phyloP scores from a whole-genome alignment of 92 coral and sea anemone genomes.

The Hydrozoanthus gracilis region DNA sequence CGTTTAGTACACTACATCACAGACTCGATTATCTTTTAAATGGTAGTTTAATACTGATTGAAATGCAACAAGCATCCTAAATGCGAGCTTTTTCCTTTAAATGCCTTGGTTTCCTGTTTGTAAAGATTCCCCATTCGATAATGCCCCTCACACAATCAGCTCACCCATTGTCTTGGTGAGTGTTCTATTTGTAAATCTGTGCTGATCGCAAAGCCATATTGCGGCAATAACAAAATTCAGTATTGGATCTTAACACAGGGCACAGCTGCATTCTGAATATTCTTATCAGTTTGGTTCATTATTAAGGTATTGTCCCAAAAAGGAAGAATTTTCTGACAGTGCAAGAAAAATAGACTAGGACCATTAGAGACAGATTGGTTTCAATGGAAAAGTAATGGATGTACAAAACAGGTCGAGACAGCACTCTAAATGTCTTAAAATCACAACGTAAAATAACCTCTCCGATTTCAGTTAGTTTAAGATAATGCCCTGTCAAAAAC shows the following conservation, averaged over 20 bases:
- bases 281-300: slow-evolving; percentile 60
- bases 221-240: slow-evolving; percentile 62
- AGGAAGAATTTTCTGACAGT: slow-evolving; percentile 25
- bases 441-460: slow-evolving; percentile 92
- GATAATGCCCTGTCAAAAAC: slow-evolving; percentile 95
- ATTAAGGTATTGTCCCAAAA: slow-evolving; percentile 42
- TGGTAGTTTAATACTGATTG: slow-evolving; percentile 80
- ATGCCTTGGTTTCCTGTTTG: slow-evolving; percentile 95
- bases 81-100: slow-evolving; percentile 77
- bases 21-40: background rate
- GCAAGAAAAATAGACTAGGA: slow-evolving; percentile 32
- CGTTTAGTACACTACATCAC: slow-evolving; percentile 75
- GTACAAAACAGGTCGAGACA: slow-evolving; percentile 55
- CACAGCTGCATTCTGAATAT: slow-evolving; percentile 57
- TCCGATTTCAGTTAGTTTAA: slow-evolving; percentile 87
- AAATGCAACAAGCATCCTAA: slow-evolving; percentile 68
- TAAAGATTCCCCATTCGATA: slow-evolving; percentile 68
- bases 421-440: slow-evolving; percentile 89
- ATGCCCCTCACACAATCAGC: slow-evolving; percentile 73
- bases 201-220: slow-evolving; percentile 78
- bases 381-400: slow-evolving; percentile 48
- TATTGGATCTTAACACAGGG: slow-evolving; percentile 35
- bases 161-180: slow-evolving; percentile 78
- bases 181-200: slow-evolving; percentile 82
- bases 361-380: slow-evolving; percentile 56